Base-by-base conservation (phyloP, 1,140 invertebrate species). In the Odontomachus brunneus region DNA sequence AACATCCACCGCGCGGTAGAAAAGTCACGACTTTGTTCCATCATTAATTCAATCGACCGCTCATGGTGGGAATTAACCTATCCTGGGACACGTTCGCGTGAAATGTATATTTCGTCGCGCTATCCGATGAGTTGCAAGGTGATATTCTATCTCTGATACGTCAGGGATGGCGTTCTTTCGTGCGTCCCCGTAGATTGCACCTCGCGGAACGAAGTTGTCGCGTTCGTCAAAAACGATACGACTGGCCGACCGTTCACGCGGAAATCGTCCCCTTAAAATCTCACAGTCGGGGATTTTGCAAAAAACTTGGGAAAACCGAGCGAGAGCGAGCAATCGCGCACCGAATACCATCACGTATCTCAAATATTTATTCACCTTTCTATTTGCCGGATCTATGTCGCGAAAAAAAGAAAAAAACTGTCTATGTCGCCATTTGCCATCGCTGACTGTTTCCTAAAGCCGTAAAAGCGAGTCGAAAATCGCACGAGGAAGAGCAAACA, bases 291-390 rank as follows among this genome's bases (percentile, higher is more conserved):
- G 33, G 17, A 3, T 71, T 80, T 71, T 57, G 3, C n/a, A 17
- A 48, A 71, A 80, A 71, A 44, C 55, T 44, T 1, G 4, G 38
- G 29, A 78, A 78, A 78, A 78, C 69, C 19, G 19, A 55, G n/a
- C 63, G 29, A 26, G 24, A 57, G 17, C 51, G 65, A 14, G 51
- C 49, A 71, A 71, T 55, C 65, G 69, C n/a, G n/a, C n/a, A n/a
- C 69, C 53, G 65, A 71, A 80, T 80, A 59, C 53, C 22, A 33
- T 33, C 75, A 80, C 75, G 75, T 80, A 80, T 65, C 51, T 57
- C 75, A 80, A 80, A 80, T 80, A 80, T 80, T 80, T 80, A 80
- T 71, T 71, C 51, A 17, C 51, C 24, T 71, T 80, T 57, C 65
- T 80, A 44, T 80, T 80, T 71, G 22, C 48, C 33, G 24, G 65